Base-by-base conservation (phyloP, 2,888 invertebrate genomes). In the Callyntrura guangdongensis region DNA sequence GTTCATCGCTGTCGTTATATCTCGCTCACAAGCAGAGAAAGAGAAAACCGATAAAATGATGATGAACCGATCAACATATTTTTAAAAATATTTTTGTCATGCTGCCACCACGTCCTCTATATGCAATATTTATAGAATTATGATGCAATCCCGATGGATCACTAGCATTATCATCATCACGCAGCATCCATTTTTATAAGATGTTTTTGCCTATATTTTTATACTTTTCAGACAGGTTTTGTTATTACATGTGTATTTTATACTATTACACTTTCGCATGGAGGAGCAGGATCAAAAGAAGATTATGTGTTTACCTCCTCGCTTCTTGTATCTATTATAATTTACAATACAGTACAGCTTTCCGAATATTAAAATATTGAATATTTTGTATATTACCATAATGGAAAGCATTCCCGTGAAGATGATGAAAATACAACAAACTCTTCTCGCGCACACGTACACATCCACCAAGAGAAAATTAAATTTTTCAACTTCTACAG, bases 251-350 rank as follows among this genome's bases (percentile, higher is more conserved):
- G 36, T 36, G 36, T 36, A 36, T 36, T 36, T n/a, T 64, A 77
- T 86, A 56, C 36, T 49, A 77, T 77, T 86, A 77, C 77, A 77
- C 77, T 77, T 64, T 61, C 64, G 59, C 86, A 77, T 77, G 86
- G 49, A 77, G 77, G 59, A 61, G 14, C 27, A 79, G 86, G 86
- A 86, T 86, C 86, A 86, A 86, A 74, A 61, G 77, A 64, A 45
- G 86, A 86, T 77, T 86, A 36, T 36, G 36, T 77, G 77, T 82
- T 74, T 61, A 53, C 64, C 17, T 64, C 27, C 74, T 25, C 79
- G 17, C 56, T 12, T 14, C 36, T 36, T 36, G 36, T 36, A 36
- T 59, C 17, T 59, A 17, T 59, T 64, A 14, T 64, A 14, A 14
- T 27, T 12, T 45, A 45, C 17, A 45, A 36, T 45, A 45, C 3